Percentiles rank a stretch among this genome's conserved stretches.
phyloP scores from a whole-genome alignment of 2,113 vertebrate species.

The Aix galericulata region DNA sequence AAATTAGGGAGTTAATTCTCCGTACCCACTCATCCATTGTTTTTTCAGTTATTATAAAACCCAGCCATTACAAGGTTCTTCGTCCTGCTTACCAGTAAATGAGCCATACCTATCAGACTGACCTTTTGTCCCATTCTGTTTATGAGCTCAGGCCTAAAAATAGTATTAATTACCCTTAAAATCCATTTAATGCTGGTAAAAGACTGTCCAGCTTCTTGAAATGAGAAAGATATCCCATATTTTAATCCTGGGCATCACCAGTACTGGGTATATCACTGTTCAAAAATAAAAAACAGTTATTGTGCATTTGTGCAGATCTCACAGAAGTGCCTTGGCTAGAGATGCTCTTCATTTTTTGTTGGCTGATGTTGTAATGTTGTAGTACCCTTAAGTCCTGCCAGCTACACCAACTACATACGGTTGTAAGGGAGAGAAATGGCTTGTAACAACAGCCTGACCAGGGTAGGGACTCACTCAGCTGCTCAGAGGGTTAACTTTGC shows the following conservation, averaged over 20 bases:
- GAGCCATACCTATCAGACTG: slow-evolving; percentile 5
- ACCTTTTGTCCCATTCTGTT: not conserved
- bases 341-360: not conserved
- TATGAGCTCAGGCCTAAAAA: not conserved
- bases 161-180: not conserved
- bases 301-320: not conserved
- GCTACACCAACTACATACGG: not conserved
- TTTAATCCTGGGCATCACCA: not conserved
- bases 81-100: not conserved
- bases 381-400: not conserved
- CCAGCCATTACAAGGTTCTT: not conserved
- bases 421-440: not conserved
- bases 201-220: not conserved
- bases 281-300: not conserved
- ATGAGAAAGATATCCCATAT: not conserved
- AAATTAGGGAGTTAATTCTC: slow-evolving; percentile 35
- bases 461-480: not conserved
- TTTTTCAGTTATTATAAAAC: not conserved
- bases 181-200: not conserved
- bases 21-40: not conserved
- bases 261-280: not conserved
- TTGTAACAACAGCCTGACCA: not conserved
- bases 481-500: not conserved
- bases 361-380: not conserved
- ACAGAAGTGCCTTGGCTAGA: not conserved